Percentiles rank a stretch among this genome's conserved stretches.
Conservation (phyloP, 2,888 invertebrate species). For the Tryphoninae sp. region DNA sequence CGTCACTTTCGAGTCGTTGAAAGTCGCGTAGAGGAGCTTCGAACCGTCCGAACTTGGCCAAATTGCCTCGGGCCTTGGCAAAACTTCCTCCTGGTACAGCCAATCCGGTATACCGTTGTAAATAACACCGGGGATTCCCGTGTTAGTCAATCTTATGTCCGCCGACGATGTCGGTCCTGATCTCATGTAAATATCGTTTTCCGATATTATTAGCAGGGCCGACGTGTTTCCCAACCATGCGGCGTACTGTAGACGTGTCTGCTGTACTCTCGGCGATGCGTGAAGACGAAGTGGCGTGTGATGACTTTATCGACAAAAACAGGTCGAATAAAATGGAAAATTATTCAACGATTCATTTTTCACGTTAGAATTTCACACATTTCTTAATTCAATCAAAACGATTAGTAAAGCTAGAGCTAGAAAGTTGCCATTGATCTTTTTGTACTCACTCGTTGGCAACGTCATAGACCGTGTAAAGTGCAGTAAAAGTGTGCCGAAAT, state of each 20-base stretch:
- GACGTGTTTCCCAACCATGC: slow-evolving; percentile 92
- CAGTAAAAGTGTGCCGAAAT: slow-evolving; percentile 92
- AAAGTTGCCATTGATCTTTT: slow-evolving; percentile 1
- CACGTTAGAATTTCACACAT: no score
- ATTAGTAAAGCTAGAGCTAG: neutral
- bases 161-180: slow-evolving; percentile 86
- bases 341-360: neutral
- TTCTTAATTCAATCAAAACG: neutral
- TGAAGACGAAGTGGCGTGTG: slow-evolving; percentile 93
- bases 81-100: slow-evolving; percentile 98
- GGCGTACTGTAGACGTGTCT: slow-evolving; percentile 91
- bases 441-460: slow-evolving; percentile 92
- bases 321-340: slow-evolving; percentile 3
- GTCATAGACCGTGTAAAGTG: slow-evolving; percentile 95
- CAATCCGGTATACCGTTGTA: slow-evolving; percentile 98
- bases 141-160: slow-evolving; percentile 88
- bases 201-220: slow-evolving; percentile 89
- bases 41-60: slow-evolving; percentile 93
- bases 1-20: slow-evolving; percentile 87
- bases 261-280: slow-evolving; percentile 86
- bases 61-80: slow-evolving; percentile 90
- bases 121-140: slow-evolving; percentile 89
- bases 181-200: slow-evolving; percentile 94
- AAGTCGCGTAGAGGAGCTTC: slow-evolving; percentile 92
- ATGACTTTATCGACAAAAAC: slow-evolving; percentile 83